phyloP scores from a whole-genome alignment of 2,888 invertebrate genomes.

The Eilema sororculum region DNA sequence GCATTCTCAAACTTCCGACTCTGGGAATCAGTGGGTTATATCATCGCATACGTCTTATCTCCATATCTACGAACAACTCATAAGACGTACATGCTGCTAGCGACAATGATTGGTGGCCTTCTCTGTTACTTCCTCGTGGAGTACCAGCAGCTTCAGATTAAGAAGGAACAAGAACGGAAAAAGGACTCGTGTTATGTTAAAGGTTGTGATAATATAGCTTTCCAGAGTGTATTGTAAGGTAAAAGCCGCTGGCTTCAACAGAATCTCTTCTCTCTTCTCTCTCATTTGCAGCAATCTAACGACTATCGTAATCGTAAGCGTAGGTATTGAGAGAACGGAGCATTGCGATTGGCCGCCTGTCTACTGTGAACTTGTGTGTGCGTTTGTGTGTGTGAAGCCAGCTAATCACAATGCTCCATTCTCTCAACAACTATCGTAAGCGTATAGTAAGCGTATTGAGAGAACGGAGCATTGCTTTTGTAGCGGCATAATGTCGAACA shows the following conservation, averaged over 20 bases:
- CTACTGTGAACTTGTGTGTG: too few species aligned
- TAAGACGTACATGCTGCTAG: conserved; percentile 85
- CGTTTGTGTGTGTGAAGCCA: too few species aligned
- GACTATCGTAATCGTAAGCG: too few species aligned
- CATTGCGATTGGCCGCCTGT: too few species aligned
- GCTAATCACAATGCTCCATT: too few species aligned
- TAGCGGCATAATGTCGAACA: too few species aligned
- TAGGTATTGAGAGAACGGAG: too few species aligned
- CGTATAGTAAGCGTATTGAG: too few species aligned
- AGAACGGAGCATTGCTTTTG: too few species aligned
- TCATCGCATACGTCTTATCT: conserved; percentile 88
- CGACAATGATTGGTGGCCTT: conserved; percentile 82
- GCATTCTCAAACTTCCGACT: conserved; percentile 91
- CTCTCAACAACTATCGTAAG: too few species aligned
- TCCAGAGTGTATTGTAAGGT: conserved; percentile 62
- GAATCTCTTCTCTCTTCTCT: not conserved
- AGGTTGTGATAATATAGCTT: conserved; percentile 77
- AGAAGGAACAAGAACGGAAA: conserved; percentile 53
- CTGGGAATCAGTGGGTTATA: conserved; percentile 90
- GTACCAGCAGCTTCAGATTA: conserved; percentile 61
- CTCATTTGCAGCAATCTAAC: too few species aligned
- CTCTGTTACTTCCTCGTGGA: conserved; percentile 83
- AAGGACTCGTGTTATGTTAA: conserved; percentile 54
- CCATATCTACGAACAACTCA: conserved; percentile 81
- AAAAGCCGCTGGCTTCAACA: not conserved